These are phyloP conservation scores for Alectoris magna DNA, from an alignment of 2,797 vertebrate species.

Conservation along the genomic window DNA sequence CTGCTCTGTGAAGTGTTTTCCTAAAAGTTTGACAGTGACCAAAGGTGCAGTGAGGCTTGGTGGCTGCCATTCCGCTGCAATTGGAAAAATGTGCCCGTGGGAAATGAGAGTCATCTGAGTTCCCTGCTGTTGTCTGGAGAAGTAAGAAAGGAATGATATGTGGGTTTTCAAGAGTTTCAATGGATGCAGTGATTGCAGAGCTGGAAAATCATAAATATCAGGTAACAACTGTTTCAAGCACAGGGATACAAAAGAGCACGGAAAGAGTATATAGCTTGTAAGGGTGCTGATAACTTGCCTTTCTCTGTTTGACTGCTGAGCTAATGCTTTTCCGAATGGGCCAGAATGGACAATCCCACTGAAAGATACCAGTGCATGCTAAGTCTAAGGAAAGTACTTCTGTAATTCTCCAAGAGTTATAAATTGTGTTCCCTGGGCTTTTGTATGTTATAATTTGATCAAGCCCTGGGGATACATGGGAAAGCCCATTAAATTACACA, in stretches of 20 bases:
- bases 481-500: neutral
- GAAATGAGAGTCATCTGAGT: neutral
- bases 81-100: rapidly evolving
- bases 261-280: neutral
- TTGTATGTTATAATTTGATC: neutral
- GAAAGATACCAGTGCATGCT: neutral
- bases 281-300: neutral
- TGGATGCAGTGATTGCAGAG: neutral
- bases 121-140: neutral
- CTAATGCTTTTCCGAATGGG: neutral
- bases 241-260: neutral
- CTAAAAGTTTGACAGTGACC: neutral
- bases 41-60: neutral
- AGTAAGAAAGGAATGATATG: neutral
- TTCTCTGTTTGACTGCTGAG: neutral
- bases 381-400: neutral
- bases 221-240: neutral
- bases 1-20: neutral
- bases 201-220: neutral
- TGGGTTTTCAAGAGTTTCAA: neutral
- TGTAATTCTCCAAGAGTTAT: neutral
- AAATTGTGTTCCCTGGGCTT: neutral
- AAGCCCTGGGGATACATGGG: neutral
- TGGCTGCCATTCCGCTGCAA: too few species aligned
- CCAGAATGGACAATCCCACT: neutral